These are phyloP conservation scores for Stomorhina lunata DNA, from an alignment of 2,888 invertebrate genomes.

Conservation along the genomic window DNA sequence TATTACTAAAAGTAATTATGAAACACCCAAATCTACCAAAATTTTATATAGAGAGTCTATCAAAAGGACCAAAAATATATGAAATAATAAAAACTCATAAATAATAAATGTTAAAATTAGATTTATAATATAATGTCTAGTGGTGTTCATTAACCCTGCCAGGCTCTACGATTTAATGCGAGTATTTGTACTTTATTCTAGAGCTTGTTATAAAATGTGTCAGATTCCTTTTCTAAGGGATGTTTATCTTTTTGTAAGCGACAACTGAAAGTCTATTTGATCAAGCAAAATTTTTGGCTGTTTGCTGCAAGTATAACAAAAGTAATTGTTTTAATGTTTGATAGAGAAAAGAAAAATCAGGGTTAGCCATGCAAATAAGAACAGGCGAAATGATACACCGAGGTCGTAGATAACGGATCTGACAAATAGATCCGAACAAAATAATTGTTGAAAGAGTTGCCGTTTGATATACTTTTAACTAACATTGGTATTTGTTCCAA, in stretches of 20 bases:
- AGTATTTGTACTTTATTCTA: neutral
- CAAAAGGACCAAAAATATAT: conserved; percentile 34
- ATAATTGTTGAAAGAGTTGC: no score
- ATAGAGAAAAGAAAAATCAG: conserved; percentile 51
- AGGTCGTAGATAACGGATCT: neutral
- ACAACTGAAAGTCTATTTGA: conserved; percentile 10
- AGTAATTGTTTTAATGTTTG: no score
- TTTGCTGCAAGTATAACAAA: conserved; percentile 41
- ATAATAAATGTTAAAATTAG: conserved; percentile 65
- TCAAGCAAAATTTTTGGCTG: conserved; percentile 26
- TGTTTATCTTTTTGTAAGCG: conserved; percentile 26
- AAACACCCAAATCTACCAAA: conserved; percentile 45
- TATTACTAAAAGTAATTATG: conserved; percentile 27
- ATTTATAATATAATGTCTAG: conserved; percentile 61
- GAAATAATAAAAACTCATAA: conserved; percentile 52
- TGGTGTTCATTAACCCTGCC: conserved; percentile 64
- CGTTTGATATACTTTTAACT: no score
- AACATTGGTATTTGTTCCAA: no score
- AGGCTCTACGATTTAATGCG: neutral
- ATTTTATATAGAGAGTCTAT: conserved; percentile 24
- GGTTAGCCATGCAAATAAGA: conserved; percentile 61
- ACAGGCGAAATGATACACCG: neutral
- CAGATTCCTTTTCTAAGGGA: conserved; percentile 40
- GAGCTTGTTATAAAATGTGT: conserved; percentile 30
- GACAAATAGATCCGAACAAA: no score